Evolutionary conservation across 1,140 invertebrate genomes (phyloP).

Genomic region (Drosophila tropicalis): DNA sequence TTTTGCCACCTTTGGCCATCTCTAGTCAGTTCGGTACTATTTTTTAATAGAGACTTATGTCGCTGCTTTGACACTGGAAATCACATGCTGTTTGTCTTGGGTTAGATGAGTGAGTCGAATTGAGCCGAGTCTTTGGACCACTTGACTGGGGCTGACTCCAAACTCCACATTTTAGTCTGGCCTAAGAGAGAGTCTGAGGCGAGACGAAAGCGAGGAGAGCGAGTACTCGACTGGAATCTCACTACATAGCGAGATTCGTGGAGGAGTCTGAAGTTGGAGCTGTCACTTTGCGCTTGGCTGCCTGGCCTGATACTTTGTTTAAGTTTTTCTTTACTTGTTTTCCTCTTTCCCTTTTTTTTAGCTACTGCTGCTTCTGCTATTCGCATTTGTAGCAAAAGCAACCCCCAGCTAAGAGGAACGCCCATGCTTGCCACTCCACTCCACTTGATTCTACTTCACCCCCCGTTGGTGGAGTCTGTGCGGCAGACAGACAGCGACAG

Average conservation of each 20-base stretch:
- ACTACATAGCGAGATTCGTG: slow-evolving; percentile 30
- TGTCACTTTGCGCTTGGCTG: slow-evolving; percentile 67
- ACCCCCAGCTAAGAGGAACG: slow-evolving; percentile 67
- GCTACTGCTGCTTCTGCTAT: not conserved
- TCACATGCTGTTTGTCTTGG: slow-evolving; percentile 46
- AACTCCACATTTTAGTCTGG: slow-evolving; percentile 39
- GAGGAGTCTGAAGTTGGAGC: slow-evolving; percentile 50
- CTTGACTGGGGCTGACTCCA: slow-evolving; percentile 58
- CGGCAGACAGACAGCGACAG: slow-evolving; percentile 75
- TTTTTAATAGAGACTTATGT: not conserved
- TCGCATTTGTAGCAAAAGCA: slow-evolving; percentile 27
- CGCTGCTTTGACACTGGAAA: slow-evolving; percentile 58
- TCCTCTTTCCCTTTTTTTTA: slow-evolving; percentile 20
- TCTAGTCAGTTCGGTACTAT: not conserved
- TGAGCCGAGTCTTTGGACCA: slow-evolving; percentile 35
- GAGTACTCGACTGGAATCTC: slow-evolving; percentile 33
- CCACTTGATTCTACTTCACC: not conserved
- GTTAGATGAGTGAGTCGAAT: slow-evolving; percentile 26
- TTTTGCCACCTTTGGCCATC: not conserved
- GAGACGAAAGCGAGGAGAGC: not conserved
- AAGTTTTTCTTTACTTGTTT: slow-evolving; percentile 50
- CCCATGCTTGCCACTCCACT: slow-evolving; percentile 60
- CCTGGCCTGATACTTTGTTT: slow-evolving; percentile 76
- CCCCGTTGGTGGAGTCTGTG: slow-evolving; percentile 49
- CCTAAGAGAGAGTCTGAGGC: slow-evolving; percentile 26